Evolutionary conservation across 2,888 invertebrate species (phyloP).

Genomic region (Acanthosepion pharaonis): DNA sequence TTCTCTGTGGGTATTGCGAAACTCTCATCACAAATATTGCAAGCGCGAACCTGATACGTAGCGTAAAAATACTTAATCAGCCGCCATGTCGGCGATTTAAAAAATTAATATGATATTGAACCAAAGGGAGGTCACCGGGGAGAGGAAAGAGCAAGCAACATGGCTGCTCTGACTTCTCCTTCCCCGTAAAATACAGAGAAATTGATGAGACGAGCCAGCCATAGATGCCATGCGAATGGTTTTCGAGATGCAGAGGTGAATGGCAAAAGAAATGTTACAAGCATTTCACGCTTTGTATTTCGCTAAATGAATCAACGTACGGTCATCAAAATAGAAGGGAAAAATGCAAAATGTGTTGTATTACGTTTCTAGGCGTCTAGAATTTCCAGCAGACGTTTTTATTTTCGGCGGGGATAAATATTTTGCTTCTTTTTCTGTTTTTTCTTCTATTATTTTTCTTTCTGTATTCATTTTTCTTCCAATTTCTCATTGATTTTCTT

Average conservation of each 20-base stretch:
- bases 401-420: not conserved
- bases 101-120: constrained; percentile 33
- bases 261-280: not conserved
- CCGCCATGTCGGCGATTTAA: not conserved
- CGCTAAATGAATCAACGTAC: not conserved
- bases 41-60: not conserved
- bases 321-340: not conserved
- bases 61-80: constrained; percentile 10
- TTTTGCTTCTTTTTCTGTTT: not conserved
- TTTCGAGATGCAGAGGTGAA: not conserved
- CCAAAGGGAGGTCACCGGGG: not conserved
- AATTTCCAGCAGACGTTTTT: not conserved
- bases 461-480: no score
- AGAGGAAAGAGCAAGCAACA: not conserved
- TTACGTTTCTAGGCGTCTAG: not conserved
- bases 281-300: constrained; percentile 33
- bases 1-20: not conserved
- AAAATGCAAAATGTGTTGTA: not conserved
- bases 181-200: not conserved
- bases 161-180: not conserved
- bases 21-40: not conserved
- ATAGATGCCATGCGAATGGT: constrained; percentile 18
- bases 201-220: constrained; percentile 15
- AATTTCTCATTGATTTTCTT: no score
- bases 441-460: no score